These are phyloP conservation scores for Thunnus albacares DNA, from an alignment of 2,797 vertebrate genomes.

Conservation along the genomic window DNA sequence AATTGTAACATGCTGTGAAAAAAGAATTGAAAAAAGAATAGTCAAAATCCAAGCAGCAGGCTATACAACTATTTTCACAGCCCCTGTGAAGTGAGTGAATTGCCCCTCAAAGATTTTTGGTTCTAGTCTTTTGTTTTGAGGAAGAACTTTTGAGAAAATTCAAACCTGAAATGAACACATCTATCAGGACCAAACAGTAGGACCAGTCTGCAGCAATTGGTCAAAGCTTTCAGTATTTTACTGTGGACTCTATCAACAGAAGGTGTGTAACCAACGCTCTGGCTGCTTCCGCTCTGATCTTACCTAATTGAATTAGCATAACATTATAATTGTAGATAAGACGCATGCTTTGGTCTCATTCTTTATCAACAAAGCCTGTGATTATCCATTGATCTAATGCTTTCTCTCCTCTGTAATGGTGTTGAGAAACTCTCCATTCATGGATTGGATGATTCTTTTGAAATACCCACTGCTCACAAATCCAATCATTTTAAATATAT, in stretches of 20 bases:
- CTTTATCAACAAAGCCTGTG: slow-evolving; percentile 18
- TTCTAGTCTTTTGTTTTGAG: neutral
- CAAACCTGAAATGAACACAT: neutral
- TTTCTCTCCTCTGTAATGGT: neutral
- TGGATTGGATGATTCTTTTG: neutral
- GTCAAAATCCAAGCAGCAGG: no score
- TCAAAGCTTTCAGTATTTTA: neutral
- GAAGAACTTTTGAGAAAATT: neutral
- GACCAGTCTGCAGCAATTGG: neutral
- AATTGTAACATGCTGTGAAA: neutral
- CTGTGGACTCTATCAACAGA: neutral
- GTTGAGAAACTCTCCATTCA: slow-evolving; percentile 11
- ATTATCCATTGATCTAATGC: slow-evolving; percentile 16
- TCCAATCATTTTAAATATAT: neutral
- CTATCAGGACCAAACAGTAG: neutral
- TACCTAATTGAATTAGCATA: slow-evolving; percentile 49
- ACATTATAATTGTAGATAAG: slow-evolving; percentile 34
- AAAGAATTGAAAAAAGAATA: no score
- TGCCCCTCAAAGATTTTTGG: neutral
- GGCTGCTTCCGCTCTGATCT: slow-evolving; percentile 23
- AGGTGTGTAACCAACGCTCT: neutral
- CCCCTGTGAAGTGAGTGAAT: no score
- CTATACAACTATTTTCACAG: neutral
- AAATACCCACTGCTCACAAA: neutral
- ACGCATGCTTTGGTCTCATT: slow-evolving; percentile 4